Conservation (phyloP, 2,888 invertebrate genomes). For the Pseudococcus longispinus region DNA sequence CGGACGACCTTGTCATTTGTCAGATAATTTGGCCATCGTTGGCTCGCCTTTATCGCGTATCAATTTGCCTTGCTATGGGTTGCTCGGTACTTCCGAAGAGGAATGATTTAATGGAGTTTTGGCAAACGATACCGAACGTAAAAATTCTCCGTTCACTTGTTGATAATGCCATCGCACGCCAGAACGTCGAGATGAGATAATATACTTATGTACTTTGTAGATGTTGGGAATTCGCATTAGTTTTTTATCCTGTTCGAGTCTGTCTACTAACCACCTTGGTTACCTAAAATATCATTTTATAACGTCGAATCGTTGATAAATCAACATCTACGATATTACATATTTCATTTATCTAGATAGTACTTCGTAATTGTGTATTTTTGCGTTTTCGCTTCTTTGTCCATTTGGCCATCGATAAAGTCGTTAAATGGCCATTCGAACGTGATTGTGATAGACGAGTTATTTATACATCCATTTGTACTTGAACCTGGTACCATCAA, state of each 20-base stretch:
- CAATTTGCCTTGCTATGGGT: not conserved
- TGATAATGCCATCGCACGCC: not conserved
- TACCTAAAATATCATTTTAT: not conserved
- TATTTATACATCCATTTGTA: not conserved
- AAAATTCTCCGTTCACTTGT: not conserved
- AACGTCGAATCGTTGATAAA: too few relatives aligned
- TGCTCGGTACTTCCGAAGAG: not conserved
- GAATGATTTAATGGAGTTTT: not conserved
- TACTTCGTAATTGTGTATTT: not conserved
- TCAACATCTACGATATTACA: too few relatives aligned
- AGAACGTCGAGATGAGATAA: not conserved
- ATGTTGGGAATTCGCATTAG: not conserved
- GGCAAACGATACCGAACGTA: not conserved
- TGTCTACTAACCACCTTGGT: not conserved
- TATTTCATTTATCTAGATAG: not conserved
- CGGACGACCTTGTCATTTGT: not conserved
- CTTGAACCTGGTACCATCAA: not conserved
- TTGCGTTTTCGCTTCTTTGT: not conserved
- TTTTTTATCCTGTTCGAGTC: not conserved
- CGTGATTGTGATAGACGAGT: not conserved
- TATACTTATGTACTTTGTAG: not conserved
- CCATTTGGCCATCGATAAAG: not conserved
- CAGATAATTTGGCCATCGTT: slow-evolving; percentile 9
- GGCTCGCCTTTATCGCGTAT: slow-evolving; percentile 14
- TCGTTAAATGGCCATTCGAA: not conserved